These are phyloP conservation scores for Clivina fossor DNA, from an alignment of 2,888 invertebrate species.

Conservation along the genomic window DNA sequence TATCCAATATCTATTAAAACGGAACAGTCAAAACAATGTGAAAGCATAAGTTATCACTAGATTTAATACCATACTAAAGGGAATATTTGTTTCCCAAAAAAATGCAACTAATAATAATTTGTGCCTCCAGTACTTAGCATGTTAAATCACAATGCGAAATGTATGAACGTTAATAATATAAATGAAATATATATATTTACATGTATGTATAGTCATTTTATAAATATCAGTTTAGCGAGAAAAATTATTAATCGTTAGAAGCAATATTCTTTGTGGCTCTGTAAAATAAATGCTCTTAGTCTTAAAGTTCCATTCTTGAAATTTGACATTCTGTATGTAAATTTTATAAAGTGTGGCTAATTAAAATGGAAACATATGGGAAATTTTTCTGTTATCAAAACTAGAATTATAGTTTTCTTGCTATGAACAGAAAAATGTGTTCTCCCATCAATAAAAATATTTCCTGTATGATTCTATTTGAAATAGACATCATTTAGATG, in stretches of 20 bases:
- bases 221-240: slow-evolving; percentile 1
- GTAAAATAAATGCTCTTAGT: slow-evolving; percentile 20
- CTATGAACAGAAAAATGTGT: no score
- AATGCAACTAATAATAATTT: slow-evolving; percentile 27
- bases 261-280: slow-evolving; percentile 23
- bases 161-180: slow-evolving; percentile 12
- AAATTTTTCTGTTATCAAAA: no score
- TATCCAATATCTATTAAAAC: slow-evolving; percentile 11
- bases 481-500: no score
- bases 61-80: slow-evolving; percentile 16
- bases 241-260: slow-evolving; percentile 19
- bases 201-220: slow-evolving; percentile 24
- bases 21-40: slow-evolving; percentile 30
- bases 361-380: no score
- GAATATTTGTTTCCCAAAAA: slow-evolving; percentile 18
- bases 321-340: not conserved
- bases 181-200: not conserved
- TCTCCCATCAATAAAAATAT: no score
- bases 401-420: no score
- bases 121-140: slow-evolving; percentile 24
- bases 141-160: slow-evolving; percentile 5
- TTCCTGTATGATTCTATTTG: no score
- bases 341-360: not conserved
- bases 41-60: slow-evolving; percentile 26
- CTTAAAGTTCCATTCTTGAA: slow-evolving; percentile 1